Evolutionary conservation across 2,888 invertebrate species (phyloP), one percentile per base, ranked within the genome.

Genomic region (Amphipoea lucens): DNA sequence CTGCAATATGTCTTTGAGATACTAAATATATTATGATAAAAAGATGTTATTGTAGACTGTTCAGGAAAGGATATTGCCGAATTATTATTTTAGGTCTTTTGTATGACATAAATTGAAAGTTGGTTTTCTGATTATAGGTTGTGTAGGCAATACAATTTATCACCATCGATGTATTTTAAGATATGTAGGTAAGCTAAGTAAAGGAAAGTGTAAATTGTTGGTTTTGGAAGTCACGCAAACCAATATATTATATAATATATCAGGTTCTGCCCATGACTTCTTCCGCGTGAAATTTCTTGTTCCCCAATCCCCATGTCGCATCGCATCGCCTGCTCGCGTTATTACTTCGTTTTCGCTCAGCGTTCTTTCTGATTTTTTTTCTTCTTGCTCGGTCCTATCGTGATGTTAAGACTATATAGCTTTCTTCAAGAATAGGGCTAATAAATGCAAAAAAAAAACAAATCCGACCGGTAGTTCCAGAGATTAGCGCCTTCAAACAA

Each of bases 1-100:
- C 20, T 84, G 81, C 65, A 81, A 68, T 75, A 72, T 84, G 11
- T 48, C 20, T 70, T 78, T 70, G 48, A 23, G 23, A 72, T 69
- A 62, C 29, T 76, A 45, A 51, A 81, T 36, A 6, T 70, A 69
- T 76, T 70, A 69, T 81, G 36, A 36, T 69, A 36, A 45, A 20
- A n/a, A 5, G 11, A 0, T 54, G 11, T 66, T 14, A 17, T n/a
- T 60, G 20, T 67, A 11, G 40, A 29, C 20, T 54, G 42, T 72
- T 54, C 5, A 23, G 17, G 17, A 57, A 29, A n/a, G 1, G 17
- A 40, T 51, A 17, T 4, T 1, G 1, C 0, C 0, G n/a, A 17
- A 40, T 40, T 36, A 3, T 36, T 72, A 14, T 40, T 48, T 67
- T 29, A 23, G 7, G 62, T 29, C 0, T 45, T 45, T 71, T 42